A percentile compares a stretch with the other conserved stretches of the same genome.
Evolutionary conservation across 2,888 invertebrate species (phyloP).

Genomic region (Dicyrtoma fusca): DNA sequence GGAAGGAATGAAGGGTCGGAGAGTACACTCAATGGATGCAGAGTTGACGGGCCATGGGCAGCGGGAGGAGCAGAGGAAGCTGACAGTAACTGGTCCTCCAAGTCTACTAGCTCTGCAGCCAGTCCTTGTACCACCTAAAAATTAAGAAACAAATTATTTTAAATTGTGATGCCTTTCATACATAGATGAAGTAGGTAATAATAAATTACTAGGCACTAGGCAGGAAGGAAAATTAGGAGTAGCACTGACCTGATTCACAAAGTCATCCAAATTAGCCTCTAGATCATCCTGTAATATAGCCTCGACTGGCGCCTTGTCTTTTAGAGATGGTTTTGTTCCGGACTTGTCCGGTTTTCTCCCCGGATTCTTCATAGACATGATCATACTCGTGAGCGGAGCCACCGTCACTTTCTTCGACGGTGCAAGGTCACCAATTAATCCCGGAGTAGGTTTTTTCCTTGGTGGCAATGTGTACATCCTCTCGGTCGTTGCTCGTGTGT

Average conservation of each 20-base stretch:
- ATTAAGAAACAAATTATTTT: neutral
- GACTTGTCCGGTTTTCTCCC: constrained; percentile 59
- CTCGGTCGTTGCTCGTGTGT: constrained; percentile 53
- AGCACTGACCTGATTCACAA: constrained; percentile 52
- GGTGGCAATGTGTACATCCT: constrained; percentile 53
- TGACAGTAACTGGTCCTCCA: constrained; percentile 51
- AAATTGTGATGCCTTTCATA: neutral
- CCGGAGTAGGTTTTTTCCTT: constrained; percentile 50
- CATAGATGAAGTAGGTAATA: too few species aligned
- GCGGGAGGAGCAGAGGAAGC: constrained; percentile 33
- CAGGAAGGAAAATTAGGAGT: too few species aligned
- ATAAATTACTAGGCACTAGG: too few species aligned
- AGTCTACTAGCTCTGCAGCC: constrained; percentile 53
- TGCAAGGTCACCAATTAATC: constrained; percentile 61
- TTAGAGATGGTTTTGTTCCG: constrained; percentile 51
- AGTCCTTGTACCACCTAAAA: constrained; percentile 55
- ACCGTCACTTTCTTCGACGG: constrained; percentile 58
- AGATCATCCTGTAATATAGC: constrained; percentile 49
- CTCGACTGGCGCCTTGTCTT: constrained; percentile 8
- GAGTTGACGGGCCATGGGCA: constrained; percentile 38
- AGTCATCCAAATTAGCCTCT: constrained; percentile 54
- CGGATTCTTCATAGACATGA: constrained; percentile 61
- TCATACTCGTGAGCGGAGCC: constrained; percentile 27
- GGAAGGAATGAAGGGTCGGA: constrained; percentile 49
- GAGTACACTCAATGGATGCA: constrained; percentile 44